These are phyloP conservation scores for Phainopepla nitens DNA, from an alignment of 2,113 vertebrate species.

Conservation along the genomic window DNA sequence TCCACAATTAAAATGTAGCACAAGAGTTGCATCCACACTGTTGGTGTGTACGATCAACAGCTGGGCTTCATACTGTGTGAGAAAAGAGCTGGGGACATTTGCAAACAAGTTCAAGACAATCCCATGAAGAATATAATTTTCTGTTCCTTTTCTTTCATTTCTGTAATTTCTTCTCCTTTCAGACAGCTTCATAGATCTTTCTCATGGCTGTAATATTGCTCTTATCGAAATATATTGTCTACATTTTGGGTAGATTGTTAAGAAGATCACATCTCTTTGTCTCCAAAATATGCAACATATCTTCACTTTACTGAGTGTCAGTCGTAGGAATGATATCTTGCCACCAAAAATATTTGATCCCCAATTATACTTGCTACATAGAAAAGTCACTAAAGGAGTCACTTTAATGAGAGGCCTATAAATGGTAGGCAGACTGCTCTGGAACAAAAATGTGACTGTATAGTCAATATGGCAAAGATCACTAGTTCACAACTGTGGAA, in stretches of 20 bases:
- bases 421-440: not conserved
- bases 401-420: not conserved
- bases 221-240: not conserved
- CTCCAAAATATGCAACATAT: not conserved
- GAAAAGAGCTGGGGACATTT: not conserved
- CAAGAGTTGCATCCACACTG: not conserved
- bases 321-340: not conserved
- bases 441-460: not conserved
- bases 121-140: not conserved
- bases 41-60: not conserved
- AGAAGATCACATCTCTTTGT: not conserved
- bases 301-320: not conserved
- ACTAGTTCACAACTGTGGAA: slow-evolving; percentile 19
- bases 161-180: not conserved
- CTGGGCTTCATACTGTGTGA: not conserved
- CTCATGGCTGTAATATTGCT: not conserved
- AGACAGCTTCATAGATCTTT: not conserved
- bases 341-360: not conserved
- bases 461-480: slow-evolving; percentile 22
- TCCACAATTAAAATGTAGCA: not conserved
- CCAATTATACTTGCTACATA: not conserved
- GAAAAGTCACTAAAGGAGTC: not conserved
- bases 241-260: not conserved
- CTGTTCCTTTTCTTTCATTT: not conserved
- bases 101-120: not conserved